Conservation (phyloP, 1,140 invertebrate species). For the Mylabris phalerata region DNA sequence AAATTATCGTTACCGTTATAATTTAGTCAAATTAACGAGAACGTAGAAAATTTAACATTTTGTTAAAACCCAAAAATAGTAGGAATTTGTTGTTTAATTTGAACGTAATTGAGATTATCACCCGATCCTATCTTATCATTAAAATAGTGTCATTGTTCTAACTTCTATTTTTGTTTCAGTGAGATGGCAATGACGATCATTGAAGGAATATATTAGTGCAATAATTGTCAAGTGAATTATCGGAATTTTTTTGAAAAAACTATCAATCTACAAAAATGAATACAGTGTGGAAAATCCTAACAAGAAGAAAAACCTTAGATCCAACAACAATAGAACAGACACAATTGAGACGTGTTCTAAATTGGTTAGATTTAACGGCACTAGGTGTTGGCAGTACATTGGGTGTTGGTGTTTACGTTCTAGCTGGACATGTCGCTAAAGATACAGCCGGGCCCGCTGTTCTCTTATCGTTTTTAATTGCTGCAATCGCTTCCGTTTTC, state of each 20-base stretch:
- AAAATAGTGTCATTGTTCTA: too few species aligned
- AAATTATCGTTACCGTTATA: too few species aligned
- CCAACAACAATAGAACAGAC: conserved; percentile 44
- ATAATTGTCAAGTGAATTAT: too few species aligned
- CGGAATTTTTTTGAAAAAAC: too few species aligned
- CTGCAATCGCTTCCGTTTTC: conserved; percentile 77
- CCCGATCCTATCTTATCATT: too few species aligned
- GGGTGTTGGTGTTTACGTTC: conserved; percentile 82
- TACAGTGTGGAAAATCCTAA: conserved; percentile 42
- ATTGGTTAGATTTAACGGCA: conserved; percentile 67
- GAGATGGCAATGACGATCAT: too few species aligned
- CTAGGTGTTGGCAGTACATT: conserved; percentile 79
- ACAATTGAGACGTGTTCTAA: conserved; percentile 59
- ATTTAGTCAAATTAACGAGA: too few species aligned
- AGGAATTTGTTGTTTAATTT: too few species aligned
- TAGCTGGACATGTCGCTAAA: conserved; percentile 78
- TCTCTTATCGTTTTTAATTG: conserved; percentile 74
- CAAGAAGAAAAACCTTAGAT: conserved; percentile 46
- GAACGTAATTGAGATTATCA: neutral
- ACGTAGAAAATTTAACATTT: too few species aligned
- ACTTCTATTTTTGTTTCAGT: too few species aligned
- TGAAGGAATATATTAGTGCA: too few species aligned
- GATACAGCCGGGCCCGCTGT: conserved; percentile 75
- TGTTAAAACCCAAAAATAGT: too few species aligned
- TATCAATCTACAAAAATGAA: conserved; percentile 9